phyloP scores from a whole-genome alignment of 2,797 vertebrate genomes.

The Sebastiscus tertius region DNA sequence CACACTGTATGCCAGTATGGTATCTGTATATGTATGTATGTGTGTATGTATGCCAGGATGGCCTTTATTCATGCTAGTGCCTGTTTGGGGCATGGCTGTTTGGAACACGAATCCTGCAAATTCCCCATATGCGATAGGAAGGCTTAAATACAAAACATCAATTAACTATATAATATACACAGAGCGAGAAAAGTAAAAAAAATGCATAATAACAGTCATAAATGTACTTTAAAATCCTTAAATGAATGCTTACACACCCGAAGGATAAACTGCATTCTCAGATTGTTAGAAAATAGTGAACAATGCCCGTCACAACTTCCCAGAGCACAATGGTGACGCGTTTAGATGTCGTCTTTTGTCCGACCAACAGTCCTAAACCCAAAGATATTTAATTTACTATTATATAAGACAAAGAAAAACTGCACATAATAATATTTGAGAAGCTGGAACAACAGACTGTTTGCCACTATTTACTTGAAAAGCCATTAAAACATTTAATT shows the following conservation, averaged over 20 bases:
- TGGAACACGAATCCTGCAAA: too few relatives aligned
- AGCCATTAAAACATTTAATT: not conserved
- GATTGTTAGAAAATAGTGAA: too few relatives aligned
- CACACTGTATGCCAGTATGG: slow-evolving; percentile 9
- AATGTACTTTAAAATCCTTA: too few relatives aligned
- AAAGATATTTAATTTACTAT: not conserved
- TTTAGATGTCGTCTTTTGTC: not conserved
- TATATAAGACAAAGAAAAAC: not conserved
- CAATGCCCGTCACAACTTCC: not conserved
- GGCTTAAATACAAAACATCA: too few relatives aligned
- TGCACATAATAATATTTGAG: not conserved
- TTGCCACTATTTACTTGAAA: not conserved
- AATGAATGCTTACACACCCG: too few relatives aligned
- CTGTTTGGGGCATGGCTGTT: not conserved
- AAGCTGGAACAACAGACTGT: not conserved
- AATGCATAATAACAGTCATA: too few relatives aligned
- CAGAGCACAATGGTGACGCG: not conserved
- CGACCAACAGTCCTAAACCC: not conserved
- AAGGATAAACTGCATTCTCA: too few relatives aligned
- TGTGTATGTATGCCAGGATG: not conserved
- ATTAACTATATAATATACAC: too few relatives aligned
- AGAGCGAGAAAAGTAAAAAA: too few relatives aligned
- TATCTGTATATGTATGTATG: slow-evolving; percentile 4
- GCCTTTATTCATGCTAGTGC: not conserved
- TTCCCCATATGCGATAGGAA: too few relatives aligned